Conservation (phyloP, 2,113 vertebrate species). For the Acinonyx jubatus region DNA sequence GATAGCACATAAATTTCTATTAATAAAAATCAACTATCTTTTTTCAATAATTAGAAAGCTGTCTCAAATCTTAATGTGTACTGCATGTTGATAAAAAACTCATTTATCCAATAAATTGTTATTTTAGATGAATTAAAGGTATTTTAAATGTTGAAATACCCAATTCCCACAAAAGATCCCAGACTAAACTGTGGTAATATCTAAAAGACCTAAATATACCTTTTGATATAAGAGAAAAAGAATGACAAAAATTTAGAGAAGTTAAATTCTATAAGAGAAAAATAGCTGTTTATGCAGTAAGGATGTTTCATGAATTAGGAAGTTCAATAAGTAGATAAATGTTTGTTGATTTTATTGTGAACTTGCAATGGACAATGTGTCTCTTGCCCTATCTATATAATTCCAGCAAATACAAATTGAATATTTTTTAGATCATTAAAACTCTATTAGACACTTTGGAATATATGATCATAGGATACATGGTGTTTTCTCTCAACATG, state of each 20-base stretch:
- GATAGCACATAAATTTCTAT: background rate
- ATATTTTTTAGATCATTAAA: background rate
- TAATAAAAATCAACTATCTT: background rate
- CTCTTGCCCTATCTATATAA: background rate
- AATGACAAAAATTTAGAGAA: background rate
- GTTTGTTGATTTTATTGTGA: background rate
- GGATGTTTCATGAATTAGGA: background rate
- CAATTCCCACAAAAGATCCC: background rate
- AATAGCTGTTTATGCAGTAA: background rate
- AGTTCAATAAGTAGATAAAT: background rate
- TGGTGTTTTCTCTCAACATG: background rate
- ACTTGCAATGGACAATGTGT: background rate
- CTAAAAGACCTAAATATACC: background rate
- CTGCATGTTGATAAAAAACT: background rate
- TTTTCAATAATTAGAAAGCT: background rate
- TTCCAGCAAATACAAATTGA: slow-evolving; percentile 21
- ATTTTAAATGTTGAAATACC: slow-evolving; percentile 30
- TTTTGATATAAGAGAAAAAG: background rate
- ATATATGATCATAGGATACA: background rate
- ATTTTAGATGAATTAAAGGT: background rate
- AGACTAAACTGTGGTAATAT: background rate
- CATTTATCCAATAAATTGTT: background rate
- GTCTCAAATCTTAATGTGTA: background rate
- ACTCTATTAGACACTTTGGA: background rate
- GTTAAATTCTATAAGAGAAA: background rate